Conservation (phyloP, 2,797 vertebrate genomes). For the Phataginus tetradactyla region DNA sequence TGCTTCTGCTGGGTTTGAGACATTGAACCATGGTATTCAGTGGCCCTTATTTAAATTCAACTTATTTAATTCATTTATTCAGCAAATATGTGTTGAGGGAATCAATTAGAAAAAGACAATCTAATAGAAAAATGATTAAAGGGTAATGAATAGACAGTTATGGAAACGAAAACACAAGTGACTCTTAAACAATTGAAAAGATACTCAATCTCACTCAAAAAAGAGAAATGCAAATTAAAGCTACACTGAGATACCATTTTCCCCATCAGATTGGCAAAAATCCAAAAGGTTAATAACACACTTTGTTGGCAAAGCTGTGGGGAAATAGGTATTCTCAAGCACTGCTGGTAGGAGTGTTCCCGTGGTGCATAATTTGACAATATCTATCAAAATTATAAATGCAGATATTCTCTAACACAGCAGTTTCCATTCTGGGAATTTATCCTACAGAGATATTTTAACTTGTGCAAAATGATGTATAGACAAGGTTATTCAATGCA, state of each 20-base stretch:
- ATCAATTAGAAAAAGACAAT: not conserved
- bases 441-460: not conserved
- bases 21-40: not conserved
- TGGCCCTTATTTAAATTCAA: not conserved
- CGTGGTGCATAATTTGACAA: not conserved
- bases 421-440: not conserved
- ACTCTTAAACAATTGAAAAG: not conserved
- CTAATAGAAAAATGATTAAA: not conserved
- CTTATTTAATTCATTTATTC: conserved; percentile 20
- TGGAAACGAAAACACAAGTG: not conserved
- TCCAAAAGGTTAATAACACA: not conserved
- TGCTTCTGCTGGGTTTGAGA: not conserved
- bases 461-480: not conserved
- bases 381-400: conserved; percentile 19
- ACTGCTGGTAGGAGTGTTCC: not conserved
- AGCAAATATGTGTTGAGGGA: not conserved
- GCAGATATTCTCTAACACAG: not conserved
- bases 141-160: not conserved
- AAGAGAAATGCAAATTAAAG: conserved; percentile 47
- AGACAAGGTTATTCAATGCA: not conserved
- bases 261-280: not conserved
- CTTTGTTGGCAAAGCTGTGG: not conserved
- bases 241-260: not conserved
- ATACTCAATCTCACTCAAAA: not conserved
- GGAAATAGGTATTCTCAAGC: not conserved